Percentiles rank a stretch among this genome's conserved stretches.
Evolutionary conservation across 2,888 invertebrate genomes (phyloP).

Genomic region (Drosophila algonquin): DNA sequence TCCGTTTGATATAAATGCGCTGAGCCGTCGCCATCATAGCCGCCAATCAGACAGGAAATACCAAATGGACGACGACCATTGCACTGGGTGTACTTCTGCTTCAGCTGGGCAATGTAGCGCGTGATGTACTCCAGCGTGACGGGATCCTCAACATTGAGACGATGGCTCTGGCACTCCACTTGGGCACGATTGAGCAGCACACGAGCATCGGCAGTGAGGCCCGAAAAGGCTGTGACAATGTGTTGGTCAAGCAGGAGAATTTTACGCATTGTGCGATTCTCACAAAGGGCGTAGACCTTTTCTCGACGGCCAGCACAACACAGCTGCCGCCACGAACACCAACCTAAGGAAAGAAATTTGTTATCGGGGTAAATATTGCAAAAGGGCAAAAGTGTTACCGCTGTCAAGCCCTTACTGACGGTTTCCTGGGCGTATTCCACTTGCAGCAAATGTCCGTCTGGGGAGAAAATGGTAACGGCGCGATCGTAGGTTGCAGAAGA

Average conservation of each 20-base stretch:
- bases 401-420: constrained; percentile 99
- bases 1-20: constrained; percentile 99
- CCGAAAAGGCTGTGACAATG: constrained; percentile 99
- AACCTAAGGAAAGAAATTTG: constrained; percentile 87
- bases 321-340: constrained; percentile 97
- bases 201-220: constrained; percentile 98
- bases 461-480: constrained; percentile 99
- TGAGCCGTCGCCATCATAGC: constrained; percentile 98
- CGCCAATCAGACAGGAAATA: constrained; percentile 98
- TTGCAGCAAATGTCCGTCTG: constrained; percentile 99
- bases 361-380: background rate
- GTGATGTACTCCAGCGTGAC: constrained; percentile 99
- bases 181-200: constrained; percentile 98
- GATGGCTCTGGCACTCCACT: constrained; percentile 99
- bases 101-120: constrained; percentile 90
- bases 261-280: constrained; percentile 98
- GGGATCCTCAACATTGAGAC: constrained; percentile 98
- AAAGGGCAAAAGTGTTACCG: constrained; percentile 87
- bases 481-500: constrained; percentile 95
- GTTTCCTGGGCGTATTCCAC: constrained; percentile 99
- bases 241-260: constrained; percentile 99
- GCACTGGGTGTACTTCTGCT: constrained; percentile 99
- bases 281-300: constrained; percentile 99
- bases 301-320: constrained; percentile 99
- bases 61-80: constrained; percentile 99